Evolutionary conservation across 2,888 invertebrate species (phyloP).

Genomic region (Steinernema hermaphroditum): DNA sequence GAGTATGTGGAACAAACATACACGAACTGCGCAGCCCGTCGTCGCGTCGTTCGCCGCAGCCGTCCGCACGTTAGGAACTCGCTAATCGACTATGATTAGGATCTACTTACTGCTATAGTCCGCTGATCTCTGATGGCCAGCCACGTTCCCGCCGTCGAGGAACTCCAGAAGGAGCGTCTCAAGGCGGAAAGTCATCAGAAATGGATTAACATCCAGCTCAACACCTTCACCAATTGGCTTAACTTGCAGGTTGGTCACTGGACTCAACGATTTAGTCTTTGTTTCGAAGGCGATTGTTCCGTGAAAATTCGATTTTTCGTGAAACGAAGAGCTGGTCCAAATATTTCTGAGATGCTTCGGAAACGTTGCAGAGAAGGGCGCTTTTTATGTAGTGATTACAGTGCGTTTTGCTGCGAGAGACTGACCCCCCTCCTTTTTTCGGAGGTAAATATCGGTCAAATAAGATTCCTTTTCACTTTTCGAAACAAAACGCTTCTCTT

Average conservation of each 20-base stretch:
- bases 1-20: constrained; percentile 28
- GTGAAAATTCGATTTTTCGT: too few relatives aligned
- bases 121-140: background rate
- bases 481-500: too few relatives aligned
- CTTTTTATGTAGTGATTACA: too few relatives aligned
- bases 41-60: constrained; percentile 25
- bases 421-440: too few relatives aligned
- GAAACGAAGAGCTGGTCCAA: too few relatives aligned
- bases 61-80: constrained; percentile 3
- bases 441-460: too few relatives aligned
- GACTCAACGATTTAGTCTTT: too few relatives aligned
- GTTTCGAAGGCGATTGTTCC: too few relatives aligned
- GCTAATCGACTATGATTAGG: constrained; percentile 27
- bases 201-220: constrained; percentile 58
- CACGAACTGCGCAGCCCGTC: constrained; percentile 19
- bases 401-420: too few relatives aligned
- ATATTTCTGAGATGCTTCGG: too few relatives aligned
- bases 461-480: too few relatives aligned
- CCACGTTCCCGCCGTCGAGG: constrained; percentile 20
- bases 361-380: too few relatives aligned
- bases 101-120: constrained; percentile 23
- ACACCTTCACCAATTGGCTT: constrained; percentile 63
- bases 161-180: constrained; percentile 18
- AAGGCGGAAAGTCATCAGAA: constrained; percentile 43
- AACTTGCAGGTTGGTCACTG: constrained; percentile 54